These are phyloP conservation scores for Epinotia brunnichana DNA, from an alignment of 2,888 invertebrate genomes.

Conservation along the genomic window DNA sequence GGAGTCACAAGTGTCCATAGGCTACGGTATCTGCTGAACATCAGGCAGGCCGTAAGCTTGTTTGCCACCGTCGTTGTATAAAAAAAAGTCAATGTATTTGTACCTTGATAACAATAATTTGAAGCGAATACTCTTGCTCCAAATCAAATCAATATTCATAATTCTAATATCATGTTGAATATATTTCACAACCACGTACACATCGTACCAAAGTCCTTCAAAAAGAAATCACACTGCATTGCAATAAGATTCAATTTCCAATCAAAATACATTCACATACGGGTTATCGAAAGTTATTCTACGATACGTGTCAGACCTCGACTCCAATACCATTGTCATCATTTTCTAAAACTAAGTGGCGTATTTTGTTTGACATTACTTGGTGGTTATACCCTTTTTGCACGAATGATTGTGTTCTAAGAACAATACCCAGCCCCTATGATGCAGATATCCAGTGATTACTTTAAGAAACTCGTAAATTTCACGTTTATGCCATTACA, in stretches of 20 bases:
- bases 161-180: neutral
- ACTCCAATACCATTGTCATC: slow-evolving; percentile 17
- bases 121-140: neutral
- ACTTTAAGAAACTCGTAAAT: slow-evolving; percentile 17
- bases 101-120: neutral
- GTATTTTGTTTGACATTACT: neutral
- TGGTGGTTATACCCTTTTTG: neutral
- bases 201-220: neutral
- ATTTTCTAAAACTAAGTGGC: neutral
- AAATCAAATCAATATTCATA: slow-evolving; percentile 21
- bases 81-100: too few relatives aligned
- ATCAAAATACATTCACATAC: neutral
- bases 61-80: too few relatives aligned
- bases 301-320: slow-evolving; percentile 14
- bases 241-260: neutral
- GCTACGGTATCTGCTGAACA: too few relatives aligned
- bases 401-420: neutral
- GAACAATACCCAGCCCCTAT: slow-evolving; percentile 24
- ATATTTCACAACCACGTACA: neutral
- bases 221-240: neutral
- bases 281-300: slow-evolving; percentile 4
- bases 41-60: too few relatives aligned
- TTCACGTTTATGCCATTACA: neutral
- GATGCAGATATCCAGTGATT: neutral
- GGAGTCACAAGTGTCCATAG: too few relatives aligned